Evolutionary conservation across 2,888 invertebrate species (phyloP), one percentile per base, ranked within the genome.

Genomic region (Strigamia transsilvanica): DNA sequence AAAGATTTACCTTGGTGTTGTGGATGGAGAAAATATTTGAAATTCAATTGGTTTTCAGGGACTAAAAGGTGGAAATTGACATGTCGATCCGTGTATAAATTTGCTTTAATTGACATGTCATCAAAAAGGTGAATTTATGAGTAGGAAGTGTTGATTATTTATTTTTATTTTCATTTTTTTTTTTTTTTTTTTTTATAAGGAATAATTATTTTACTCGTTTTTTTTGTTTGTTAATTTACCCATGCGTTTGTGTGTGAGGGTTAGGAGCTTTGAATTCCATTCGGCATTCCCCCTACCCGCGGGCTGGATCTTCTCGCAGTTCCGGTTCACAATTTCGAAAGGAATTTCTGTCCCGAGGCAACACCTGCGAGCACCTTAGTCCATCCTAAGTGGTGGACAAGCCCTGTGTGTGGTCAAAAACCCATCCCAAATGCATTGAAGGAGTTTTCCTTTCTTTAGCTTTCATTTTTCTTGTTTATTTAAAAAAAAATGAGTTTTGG

Each of bases 321-420:
- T 73, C 73, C 73, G 73, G 73, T 73, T 73, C 73, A 73, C 73
- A 73, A 73, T 73, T 73, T 27, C 73, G 13, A 73, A 73, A 32
- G 73, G 73, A 73, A 73, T 73, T 73, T 73, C 73, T 73, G 15
- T 73, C 73, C 73, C 23, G 73, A 73, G 73, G 73, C 73, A 73
- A 27, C 73, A 73, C 73, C 73, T 73, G 73, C 73, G 73, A 73
- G 73, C 73, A 73, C 73, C 73, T 73, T 73, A 73, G 73, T 73
- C 73, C 73, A 73, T 73, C 73, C 73, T 32, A 73, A 27, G 73
- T 73, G 73, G 73, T 73, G 73, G 73, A 73, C 73, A 73, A 73
- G 73, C 73, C 61, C 73, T n/a, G 73, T 73, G 73, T 73, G 73
- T 73, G 73, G 73, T 73, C 73, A 73, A 73, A 56, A 73, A 12